Evolutionary conservation across 2,113 vertebrate genomes (phyloP).

Genomic region (Phrynocephalus versicolor): DNA sequence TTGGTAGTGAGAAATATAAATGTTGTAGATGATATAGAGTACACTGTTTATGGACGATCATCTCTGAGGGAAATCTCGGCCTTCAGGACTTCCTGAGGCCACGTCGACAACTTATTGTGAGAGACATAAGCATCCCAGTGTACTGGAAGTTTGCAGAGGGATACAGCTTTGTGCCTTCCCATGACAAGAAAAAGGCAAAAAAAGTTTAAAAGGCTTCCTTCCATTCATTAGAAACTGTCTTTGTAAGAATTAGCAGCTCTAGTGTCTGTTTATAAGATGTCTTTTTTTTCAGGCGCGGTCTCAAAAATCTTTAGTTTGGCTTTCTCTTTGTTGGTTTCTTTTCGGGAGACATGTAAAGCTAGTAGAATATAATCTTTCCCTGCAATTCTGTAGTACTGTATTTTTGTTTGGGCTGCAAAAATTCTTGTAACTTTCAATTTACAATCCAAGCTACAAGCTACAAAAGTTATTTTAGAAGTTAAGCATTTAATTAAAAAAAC

Average conservation of each 20-base stretch:
- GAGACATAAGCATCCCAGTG: not conserved
- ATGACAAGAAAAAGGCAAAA: not conserved
- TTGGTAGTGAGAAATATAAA: not conserved
- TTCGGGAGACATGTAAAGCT: not conserved
- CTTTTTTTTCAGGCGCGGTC: not conserved
- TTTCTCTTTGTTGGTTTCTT: not conserved
- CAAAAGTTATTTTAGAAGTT: constrained; percentile 35
- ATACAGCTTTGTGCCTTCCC: not conserved
- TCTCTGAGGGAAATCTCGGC: not conserved
- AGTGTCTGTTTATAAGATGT: not conserved
- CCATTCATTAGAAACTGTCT: too few relatives aligned
- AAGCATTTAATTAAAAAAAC: not conserved
- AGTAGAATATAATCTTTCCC: not conserved
- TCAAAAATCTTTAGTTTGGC: not conserved
- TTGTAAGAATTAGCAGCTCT: too few relatives aligned
- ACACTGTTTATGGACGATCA: not conserved
- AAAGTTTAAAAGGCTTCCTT: not conserved
- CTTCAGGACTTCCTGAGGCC: not conserved
- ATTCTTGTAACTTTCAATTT: constrained; percentile 40
- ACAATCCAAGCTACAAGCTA: constrained; percentile 11
- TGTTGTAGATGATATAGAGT: not conserved
- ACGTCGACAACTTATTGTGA: not conserved
- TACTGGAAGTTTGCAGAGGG: not conserved
- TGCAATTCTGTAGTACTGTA: not conserved
- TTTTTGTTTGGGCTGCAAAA: constrained; percentile 52